These are phyloP conservation scores for Plagodis pulveraria DNA, from an alignment of 2,888 invertebrate species.

Conservation along the genomic window DNA sequence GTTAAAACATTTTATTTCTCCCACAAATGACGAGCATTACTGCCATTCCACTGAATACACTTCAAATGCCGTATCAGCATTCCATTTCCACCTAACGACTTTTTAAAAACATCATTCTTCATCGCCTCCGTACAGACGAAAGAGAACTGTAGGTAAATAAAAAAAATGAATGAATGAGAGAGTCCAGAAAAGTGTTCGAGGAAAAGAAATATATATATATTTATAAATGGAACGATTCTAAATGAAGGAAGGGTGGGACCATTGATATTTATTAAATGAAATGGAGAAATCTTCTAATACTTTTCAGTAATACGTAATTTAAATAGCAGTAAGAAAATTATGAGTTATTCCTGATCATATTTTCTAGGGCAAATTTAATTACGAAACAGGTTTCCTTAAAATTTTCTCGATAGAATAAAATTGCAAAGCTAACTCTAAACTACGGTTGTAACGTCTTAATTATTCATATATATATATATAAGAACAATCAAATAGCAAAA, in stretches of 20 bases:
- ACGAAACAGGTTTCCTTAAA: too few relatives aligned
- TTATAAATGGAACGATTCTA: slow-evolving; percentile 36
- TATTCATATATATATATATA: too few relatives aligned
- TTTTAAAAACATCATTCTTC: slow-evolving; percentile 19
- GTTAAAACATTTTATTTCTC: too few relatives aligned
- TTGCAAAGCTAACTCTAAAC: too few relatives aligned
- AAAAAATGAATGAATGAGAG: slow-evolving; percentile 4
- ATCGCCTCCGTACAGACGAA: slow-evolving; percentile 10
- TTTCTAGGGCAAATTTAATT: too few relatives aligned
- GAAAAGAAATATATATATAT: slow-evolving; percentile 25
- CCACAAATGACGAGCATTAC: not conserved
- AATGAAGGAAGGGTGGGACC: slow-evolving; percentile 22
- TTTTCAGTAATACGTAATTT: too few relatives aligned
- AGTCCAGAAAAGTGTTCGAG: not conserved
- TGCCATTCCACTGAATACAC: not conserved
- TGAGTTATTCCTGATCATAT: too few relatives aligned
- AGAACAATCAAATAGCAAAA: too few relatives aligned
- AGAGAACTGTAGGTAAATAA: slow-evolving; percentile 13
- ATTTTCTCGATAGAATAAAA: too few relatives aligned
- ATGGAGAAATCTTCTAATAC: too few relatives aligned
- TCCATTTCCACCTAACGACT: slow-evolving; percentile 30
- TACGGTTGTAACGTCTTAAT: too few relatives aligned
- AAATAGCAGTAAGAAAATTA: too few relatives aligned
- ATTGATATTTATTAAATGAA: not conserved
- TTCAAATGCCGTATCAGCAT: slow-evolving; percentile 8